Evolutionary conservation across 1,140 invertebrate genomes (phyloP).

Genomic region (Drosophila cardini): DNA sequence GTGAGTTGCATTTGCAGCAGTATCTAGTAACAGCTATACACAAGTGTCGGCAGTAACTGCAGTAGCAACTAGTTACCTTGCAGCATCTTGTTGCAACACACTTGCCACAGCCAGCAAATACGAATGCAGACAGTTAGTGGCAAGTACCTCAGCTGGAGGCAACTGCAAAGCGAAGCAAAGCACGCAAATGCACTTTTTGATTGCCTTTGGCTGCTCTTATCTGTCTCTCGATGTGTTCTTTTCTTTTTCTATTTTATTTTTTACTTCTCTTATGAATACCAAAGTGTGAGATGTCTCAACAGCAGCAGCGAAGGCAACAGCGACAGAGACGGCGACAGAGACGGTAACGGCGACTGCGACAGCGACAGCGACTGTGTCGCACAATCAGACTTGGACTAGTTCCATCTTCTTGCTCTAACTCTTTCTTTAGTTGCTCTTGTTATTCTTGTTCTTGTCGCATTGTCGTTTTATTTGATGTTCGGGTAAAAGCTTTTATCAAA

Average conservation of each 20-base stretch:
- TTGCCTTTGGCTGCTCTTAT: slow-evolving; percentile 74
- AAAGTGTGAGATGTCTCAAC: slow-evolving; percentile 47
- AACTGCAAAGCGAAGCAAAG: slow-evolving; percentile 49
- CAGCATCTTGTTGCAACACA: background rate
- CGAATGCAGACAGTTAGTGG: slow-evolving; percentile 11
- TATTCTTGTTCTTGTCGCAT: slow-evolving; percentile 62
- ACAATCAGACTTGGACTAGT: slow-evolving; percentile 40
- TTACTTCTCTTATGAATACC: slow-evolving; percentile 74
- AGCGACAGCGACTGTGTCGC: slow-evolving; percentile 35
- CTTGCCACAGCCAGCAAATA: background rate
- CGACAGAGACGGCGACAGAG: slow-evolving; percentile 5
- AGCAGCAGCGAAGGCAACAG: background rate
- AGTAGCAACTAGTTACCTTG: slow-evolving; percentile 60
- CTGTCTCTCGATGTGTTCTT: slow-evolving; percentile 27
- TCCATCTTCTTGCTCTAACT: background rate
- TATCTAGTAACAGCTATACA: slow-evolving; percentile 40
- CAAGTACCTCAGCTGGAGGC: slow-evolving; percentile 43
- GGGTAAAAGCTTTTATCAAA: slow-evolving; percentile 82
- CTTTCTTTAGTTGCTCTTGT: background rate
- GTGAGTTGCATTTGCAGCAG: slow-evolving; percentile 63
- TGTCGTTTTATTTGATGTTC: slow-evolving; percentile 80
- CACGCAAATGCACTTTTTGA: slow-evolving; percentile 82
- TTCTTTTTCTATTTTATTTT: background rate
- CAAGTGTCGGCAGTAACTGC: slow-evolving; percentile 8
- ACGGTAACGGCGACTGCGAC: background rate